Evolutionary conservation across 2,888 invertebrate genomes (phyloP), one percentile per base, ranked within the genome.

Genomic region (Drosophila pegasa): DNA sequence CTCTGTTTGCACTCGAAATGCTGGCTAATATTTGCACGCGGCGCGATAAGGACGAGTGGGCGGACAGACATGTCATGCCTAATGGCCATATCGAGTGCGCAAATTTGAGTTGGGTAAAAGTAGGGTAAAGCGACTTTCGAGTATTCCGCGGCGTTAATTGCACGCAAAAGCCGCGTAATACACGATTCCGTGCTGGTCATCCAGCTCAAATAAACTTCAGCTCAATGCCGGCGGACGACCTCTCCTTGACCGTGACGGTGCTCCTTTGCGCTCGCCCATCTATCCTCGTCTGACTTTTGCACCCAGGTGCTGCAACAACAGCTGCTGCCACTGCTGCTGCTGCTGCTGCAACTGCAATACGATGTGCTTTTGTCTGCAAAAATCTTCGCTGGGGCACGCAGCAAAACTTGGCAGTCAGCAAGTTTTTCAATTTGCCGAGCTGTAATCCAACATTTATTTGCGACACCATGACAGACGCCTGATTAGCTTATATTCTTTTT

Each of bases 371-470:
- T 52, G 59, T 48, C 12, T 31, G 27, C 33, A 9, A 51, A 63
- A 61, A 67, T 55, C 55, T 56, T 41, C 25, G 41, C 27, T 29
- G 51, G 43, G 47, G 45, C 82, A 72, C 79, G 71, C 61, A 62
- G 67, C 25, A 71, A 71, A 82, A 86, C 71, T 84, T 86, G 66
- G 16, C 45, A 37, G 45, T 45, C 61, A 66, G 37, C 63, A 83
- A 87, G 75, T 87, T 83, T 83, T 84, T 84, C 87, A 78, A 83
- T 83, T 84, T 80, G 43, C 29, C 65, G 18, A 50, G 38, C 65
- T 54, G 55, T 60, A 45, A 61, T 41, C 35, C 51, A 75, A 71
- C 69, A 64, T 66, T 73, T 69, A 67, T 76, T 66, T 70, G 54
- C 25, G 47, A 14, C 43, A 33, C 48, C 52, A 40, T 69, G 79